Evolutionary conservation across 1,140 invertebrate genomes (phyloP), one percentile per base, ranked within the genome.

Genomic region (Archegozetes longisetosus): DNA sequence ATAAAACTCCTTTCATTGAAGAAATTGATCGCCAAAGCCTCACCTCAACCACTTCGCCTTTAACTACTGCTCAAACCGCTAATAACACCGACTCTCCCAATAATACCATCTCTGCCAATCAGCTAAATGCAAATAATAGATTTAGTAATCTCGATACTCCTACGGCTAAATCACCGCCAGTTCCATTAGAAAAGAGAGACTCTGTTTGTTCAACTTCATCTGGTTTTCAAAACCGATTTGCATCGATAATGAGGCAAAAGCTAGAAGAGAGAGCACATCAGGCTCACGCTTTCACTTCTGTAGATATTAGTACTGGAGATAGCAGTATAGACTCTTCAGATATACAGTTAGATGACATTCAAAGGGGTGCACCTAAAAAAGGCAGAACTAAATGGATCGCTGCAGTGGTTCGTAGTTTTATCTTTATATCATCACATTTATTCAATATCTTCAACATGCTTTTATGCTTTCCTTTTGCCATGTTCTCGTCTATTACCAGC

Each of bases 301-400:
- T 27, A 2, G 25, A 0, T 49, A 6, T 23, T 24, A 24, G 24
- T 1, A 29, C 3, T 24, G 12, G 24, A n/a, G 46, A 49, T 50
- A 25, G 26, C 3, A 40, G 32, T 40, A 40, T 40, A 9, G 32
- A 40, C 22, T 52, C 27, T 24, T 22, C 14, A 4, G 24, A 62
- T n/a, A 49, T 49, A 20, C 17, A 6, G 14, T 27, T 50, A 6
- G 48, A 22, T 22, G 22, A 20, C 14, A 54, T 24, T 22, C 50
- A 26, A 54, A 28, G 25, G 27, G 32, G 32, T 22, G n/a, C 49
- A 29, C 20, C 27, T 22, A 55, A 32, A 62, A 49, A 22, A 28
- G 32, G 48, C 40, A 58, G 48, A 3, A 62, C 55, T 14, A 62
- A 62, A 58, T 62, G 61, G 61, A 57, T 62, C 12, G 61, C 55